phyloP scores from a whole-genome alignment of 2,113 vertebrate genomes.

The Fukomys damarensis region DNA sequence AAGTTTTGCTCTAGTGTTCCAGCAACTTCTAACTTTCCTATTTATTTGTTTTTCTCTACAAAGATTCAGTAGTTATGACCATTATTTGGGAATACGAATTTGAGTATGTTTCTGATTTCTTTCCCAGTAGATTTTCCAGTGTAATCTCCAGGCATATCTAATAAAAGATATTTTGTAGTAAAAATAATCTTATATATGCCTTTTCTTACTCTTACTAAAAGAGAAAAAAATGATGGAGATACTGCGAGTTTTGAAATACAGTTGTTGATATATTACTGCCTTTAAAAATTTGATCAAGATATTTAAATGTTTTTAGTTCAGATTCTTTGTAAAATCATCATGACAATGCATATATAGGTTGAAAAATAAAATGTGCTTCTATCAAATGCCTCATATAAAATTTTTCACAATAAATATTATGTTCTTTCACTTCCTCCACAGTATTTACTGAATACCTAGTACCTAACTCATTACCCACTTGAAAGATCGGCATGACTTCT shows the following conservation, averaged over 20 bases:
- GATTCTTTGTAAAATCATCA: background rate
- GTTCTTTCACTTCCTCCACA: background rate
- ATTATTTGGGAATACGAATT: background rate
- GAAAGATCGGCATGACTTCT: background rate
- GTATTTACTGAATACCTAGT: background rate
- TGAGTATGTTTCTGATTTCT: slow-evolving; percentile 5
- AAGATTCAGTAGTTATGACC: background rate
- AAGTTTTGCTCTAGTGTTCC: background rate
- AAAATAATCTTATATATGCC: background rate
- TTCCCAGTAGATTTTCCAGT: background rate
- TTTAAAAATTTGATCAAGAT: background rate
- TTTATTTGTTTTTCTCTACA: background rate
- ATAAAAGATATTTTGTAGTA: background rate
- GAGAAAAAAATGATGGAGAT: background rate
- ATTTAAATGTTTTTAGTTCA: background rate
- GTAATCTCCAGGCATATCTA: background rate
- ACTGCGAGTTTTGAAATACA: background rate
- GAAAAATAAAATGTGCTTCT: background rate
- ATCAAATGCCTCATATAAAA: slow-evolving; percentile 3
- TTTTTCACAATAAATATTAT: background rate
- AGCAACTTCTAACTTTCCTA: background rate
- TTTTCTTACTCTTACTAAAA: background rate
- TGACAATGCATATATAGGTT: background rate
- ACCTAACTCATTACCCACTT: background rate
- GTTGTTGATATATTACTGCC: background rate